These are phyloP conservation scores for Esox niger DNA, from an alignment of 2,113 vertebrate genomes.

Conservation along the genomic window DNA sequence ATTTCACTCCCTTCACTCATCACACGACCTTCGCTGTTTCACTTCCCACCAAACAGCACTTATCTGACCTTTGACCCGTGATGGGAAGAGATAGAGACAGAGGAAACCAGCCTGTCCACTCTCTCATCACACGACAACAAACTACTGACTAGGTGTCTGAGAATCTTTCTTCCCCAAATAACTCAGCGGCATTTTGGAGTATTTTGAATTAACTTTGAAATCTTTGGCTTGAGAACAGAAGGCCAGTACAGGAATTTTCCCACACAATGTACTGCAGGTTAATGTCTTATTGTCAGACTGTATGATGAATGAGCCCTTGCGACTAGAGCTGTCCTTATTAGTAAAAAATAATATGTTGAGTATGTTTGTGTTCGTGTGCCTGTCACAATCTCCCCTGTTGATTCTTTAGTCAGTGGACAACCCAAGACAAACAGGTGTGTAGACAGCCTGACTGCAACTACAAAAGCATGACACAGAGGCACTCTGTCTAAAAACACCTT, in stretches of 20 bases:
- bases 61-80: slow-evolving; percentile 66
- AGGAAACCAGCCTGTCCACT: slow-evolving; percentile 40
- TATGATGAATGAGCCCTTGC: not conserved
- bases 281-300: not conserved
- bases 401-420: slow-evolving; percentile 32
- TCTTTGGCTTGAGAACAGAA: not conserved
- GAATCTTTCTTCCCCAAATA: not conserved
- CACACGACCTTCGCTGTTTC: not conserved
- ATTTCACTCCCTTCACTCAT: no score
- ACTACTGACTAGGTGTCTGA: slow-evolving; percentile 25
- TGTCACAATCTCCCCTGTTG: slow-evolving; percentile 30
- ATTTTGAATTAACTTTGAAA: not conserved
- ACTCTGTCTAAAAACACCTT: not conserved
- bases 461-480: not conserved
- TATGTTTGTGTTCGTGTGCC: slow-evolving; percentile 14
- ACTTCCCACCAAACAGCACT: slow-evolving; percentile 55
- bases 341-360: not conserved
- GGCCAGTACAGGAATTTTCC: no score
- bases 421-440: slow-evolving; percentile 47
- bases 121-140: slow-evolving; percentile 53
- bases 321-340: not conserved
- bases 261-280: not conserved
- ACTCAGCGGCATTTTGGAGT: not conserved
- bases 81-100: slow-evolving; percentile 52
- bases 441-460: slow-evolving; percentile 30